Evolutionary conservation across 1,140 invertebrate species (phyloP), one percentile per base, ranked within the genome.

Genomic region (Anastatus disparis): DNA sequence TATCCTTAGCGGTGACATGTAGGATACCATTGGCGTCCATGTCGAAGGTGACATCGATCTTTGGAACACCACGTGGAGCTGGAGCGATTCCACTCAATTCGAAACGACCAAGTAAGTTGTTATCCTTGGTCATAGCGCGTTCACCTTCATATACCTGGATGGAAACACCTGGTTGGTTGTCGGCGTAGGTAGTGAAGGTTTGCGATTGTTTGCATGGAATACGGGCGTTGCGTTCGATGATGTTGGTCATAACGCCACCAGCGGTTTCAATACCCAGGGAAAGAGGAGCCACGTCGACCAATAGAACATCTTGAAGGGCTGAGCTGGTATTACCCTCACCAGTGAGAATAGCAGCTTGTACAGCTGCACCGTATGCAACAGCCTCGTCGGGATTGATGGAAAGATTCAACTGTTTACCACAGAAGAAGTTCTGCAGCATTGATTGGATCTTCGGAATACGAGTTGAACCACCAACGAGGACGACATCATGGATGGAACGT

Each of bases 391-490:
- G 90, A 73, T 91, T 91, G 74, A 91, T 91, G 22, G 90, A 91
- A 40, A 93, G 86, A 75, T 90, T 90, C 13, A 90, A 79, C 22
- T 85, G 78, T 76, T 91, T 91, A 35, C 90, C 89, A 62, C 85
- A 83, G 84, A 91, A 91, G 82, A 89, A 91, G 76, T 89, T 88
- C 76, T 89, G 87, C 9, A 91, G 77, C 78, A 90, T 84, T 3
- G 81, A 86, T 75, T 90, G 90, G 53, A 91, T 87, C 77, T 90
- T 91, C 0, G 89, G 90, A 38, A 91, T 90, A 20, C 93, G 87
- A 10, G 91, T 94, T 0, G 92, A 94, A 17, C 93, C 93, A 17
- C 93, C 93, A 20, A 94, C 93, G 15, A 95, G 85, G 2, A 94
- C 92, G 9, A 95, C 90, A 72, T 95, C 93, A 77, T 94, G 87